Evolutionary conservation across 2,888 invertebrate genomes (phyloP).

Genomic region (Drosophila neutralis): DNA sequence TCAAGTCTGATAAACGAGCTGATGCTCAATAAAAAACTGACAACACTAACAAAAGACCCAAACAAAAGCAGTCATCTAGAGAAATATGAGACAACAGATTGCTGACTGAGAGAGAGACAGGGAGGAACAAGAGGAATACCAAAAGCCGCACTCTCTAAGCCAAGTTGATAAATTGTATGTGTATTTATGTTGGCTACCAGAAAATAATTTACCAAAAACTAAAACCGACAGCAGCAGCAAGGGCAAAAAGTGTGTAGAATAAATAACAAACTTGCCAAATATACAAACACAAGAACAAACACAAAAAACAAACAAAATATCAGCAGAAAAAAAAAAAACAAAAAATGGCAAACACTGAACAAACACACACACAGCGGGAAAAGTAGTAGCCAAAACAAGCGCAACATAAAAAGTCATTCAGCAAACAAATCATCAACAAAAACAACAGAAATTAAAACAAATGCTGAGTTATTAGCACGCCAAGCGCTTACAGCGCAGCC

Average conservation of each 20-base stretch:
- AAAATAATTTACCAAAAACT: constrained; percentile 76
- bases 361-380: constrained; percentile 23
- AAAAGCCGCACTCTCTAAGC: constrained; percentile 46
- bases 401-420: constrained; percentile 43
- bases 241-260: constrained; percentile 50
- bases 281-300: constrained; percentile 17
- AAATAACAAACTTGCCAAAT: constrained; percentile 48
- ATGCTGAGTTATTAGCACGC: constrained; percentile 76
- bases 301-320: constrained; percentile 19
- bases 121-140: not conserved
- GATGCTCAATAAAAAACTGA: constrained; percentile 38
- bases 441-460: constrained; percentile 55
- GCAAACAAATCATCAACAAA: constrained; percentile 33
- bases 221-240: constrained; percentile 56
- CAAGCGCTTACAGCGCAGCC: constrained; percentile 34
- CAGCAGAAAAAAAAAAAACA: constrained; percentile 14
- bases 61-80: constrained; percentile 12
- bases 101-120: not conserved
- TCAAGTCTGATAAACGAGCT: constrained; percentile 72
- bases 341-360: constrained; percentile 35
- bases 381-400: constrained; percentile 22
- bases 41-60: constrained; percentile 21
- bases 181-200: constrained; percentile 72
- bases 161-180: constrained; percentile 75
- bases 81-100: constrained; percentile 14